phyloP scores from a whole-genome alignment of 2,113 vertebrate genomes.

The Suricata suricatta region DNA sequence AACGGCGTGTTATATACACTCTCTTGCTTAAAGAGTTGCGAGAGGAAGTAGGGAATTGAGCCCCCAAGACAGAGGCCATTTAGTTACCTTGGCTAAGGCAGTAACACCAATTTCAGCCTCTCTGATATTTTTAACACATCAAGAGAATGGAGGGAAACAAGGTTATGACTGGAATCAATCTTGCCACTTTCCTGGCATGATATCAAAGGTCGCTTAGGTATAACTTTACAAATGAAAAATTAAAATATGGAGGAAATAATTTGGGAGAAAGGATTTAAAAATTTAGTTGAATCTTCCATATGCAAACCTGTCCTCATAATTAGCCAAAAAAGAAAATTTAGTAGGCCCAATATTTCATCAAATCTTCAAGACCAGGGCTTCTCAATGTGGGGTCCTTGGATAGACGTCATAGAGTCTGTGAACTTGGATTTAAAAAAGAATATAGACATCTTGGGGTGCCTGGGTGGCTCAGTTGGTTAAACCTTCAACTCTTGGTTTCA shows the following conservation, averaged over 20 bases:
- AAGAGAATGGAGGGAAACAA: constrained; percentile 57
- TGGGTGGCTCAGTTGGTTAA: no score
- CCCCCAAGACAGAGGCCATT: constrained; percentile 25
- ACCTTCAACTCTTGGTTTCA: no score
- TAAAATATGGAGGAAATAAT: constrained; percentile 21
- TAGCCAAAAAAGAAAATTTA: neutral
- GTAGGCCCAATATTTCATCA: neutral
- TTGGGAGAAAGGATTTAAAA: constrained; percentile 10
- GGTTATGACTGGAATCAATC: neutral
- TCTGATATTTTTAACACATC: constrained; percentile 59
- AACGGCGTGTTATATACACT: neutral
- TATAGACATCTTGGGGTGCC: no score
- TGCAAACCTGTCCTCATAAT: neutral
- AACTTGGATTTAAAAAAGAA: neutral
- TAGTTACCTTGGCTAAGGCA: neutral
- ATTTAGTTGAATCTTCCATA: neutral
- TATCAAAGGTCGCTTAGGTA: constrained; percentile 27
- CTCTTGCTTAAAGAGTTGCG: constrained; percentile 42
- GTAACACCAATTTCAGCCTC: neutral
- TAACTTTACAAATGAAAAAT: constrained; percentile 45
- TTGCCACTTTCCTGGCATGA: constrained; percentile 44
- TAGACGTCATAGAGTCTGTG: neutral
- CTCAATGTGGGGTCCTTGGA: neutral
- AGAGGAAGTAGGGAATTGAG: constrained; percentile 47
- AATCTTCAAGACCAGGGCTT: neutral